These are phyloP conservation scores for Leptodactylus fallax DNA, from an alignment of 2,797 vertebrate species.

Conservation along the genomic window DNA sequence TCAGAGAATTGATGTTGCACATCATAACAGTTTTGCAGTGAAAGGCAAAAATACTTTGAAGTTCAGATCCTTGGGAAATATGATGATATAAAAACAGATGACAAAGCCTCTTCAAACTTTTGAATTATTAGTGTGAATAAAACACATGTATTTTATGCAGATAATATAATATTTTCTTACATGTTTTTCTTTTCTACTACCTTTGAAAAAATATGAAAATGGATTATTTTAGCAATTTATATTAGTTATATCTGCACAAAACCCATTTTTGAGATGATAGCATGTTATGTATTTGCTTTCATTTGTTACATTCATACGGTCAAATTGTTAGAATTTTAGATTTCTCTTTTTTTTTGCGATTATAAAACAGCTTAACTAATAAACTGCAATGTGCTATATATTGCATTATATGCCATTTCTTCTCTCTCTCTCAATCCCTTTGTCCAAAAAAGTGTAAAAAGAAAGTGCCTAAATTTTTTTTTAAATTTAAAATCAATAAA, in stretches of 20 bases:
- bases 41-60: slow-evolving; percentile 61
- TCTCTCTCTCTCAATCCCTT: too few species aligned
- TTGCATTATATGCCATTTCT: too few species aligned
- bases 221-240: neutral
- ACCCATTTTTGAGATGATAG: too few species aligned
- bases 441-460: too few species aligned
- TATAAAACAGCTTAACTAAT: too few species aligned
- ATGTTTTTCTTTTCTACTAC: neutral
- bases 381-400: too few species aligned
- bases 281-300: too few species aligned
- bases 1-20: slow-evolving; percentile 62
- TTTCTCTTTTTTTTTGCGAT: too few species aligned
- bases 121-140: slow-evolving; percentile 30
- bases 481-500: too few species aligned
- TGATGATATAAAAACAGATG: slow-evolving; percentile 28
- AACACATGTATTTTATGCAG: slow-evolving; percentile 29
- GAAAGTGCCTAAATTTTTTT: too few species aligned
- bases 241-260: neutral
- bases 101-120: slow-evolving; percentile 46
- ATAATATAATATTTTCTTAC: slow-evolving; percentile 13
- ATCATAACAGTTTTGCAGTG: slow-evolving; percentile 58
- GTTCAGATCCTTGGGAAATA: slow-evolving; percentile 50
- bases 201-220: neutral
- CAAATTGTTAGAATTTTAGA: too few species aligned
- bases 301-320: too few species aligned